Evolutionary conservation across 1,140 invertebrate species (phyloP).

Genomic region (Bombus terrestris): DNA sequence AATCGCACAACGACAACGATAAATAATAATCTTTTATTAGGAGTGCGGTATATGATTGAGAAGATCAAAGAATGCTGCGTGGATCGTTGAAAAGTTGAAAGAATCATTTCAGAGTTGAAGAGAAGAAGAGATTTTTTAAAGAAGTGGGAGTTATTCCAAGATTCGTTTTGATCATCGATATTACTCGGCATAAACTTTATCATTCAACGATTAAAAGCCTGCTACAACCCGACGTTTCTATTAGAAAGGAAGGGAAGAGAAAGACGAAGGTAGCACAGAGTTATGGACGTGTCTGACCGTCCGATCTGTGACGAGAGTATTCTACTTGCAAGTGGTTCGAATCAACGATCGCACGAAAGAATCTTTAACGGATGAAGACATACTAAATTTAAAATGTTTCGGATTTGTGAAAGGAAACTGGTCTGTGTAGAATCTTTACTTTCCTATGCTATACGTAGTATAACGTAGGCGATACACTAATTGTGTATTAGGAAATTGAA

Average conservation of each 20-base stretch:
- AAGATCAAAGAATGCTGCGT: not conserved
- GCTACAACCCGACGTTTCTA: not conserved
- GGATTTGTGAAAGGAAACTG: not conserved
- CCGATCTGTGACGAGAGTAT: conserved; percentile 21
- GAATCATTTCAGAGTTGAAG: no score
- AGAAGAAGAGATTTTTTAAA: no score
- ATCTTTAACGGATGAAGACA: not conserved
- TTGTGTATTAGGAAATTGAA: not conserved
- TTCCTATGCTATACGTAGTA: not conserved
- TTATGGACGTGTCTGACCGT: not conserved
- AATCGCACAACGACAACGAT: not conserved
- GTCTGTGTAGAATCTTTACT: not conserved
- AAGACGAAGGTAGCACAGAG: not conserved
- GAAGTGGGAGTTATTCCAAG: no score
- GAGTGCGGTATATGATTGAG: not conserved
- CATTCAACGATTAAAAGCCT: not conserved
- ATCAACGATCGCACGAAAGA: conserved; percentile 5
- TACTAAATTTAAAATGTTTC: not conserved
- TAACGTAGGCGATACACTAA: not conserved
- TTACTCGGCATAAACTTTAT: not conserved
- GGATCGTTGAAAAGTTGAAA: not conserved
- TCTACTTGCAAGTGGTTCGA: conserved; percentile 57
- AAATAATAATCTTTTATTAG: not conserved
- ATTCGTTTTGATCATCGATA: not conserved
- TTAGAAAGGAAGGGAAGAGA: not conserved